Evolutionary conservation across 2,113 vertebrate genomes (phyloP).

Genomic region (Thalassoma bifasciatum): DNA sequence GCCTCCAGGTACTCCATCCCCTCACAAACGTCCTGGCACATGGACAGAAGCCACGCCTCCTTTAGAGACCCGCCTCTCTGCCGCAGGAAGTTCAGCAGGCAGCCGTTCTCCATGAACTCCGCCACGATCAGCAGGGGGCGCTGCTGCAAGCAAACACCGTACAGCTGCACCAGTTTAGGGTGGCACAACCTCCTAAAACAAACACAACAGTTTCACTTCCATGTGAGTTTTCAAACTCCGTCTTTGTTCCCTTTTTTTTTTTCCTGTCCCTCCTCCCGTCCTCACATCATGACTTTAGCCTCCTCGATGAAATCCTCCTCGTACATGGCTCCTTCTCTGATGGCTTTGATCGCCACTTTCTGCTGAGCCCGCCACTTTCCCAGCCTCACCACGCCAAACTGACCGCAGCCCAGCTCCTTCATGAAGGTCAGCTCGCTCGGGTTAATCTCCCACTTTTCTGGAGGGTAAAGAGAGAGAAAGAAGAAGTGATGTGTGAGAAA

Average conservation of each 20-base stretch:
- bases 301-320: slow-evolving; percentile 98
- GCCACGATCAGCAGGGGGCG: slow-evolving; percentile 87
- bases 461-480: background rate
- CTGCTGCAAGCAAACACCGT: slow-evolving; percentile 86
- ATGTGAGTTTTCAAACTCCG: background rate
- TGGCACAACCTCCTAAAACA: slow-evolving; percentile 87
- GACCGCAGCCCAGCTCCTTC: slow-evolving; percentile 93
- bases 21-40: slow-evolving; percentile 88
- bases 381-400: slow-evolving; percentile 91
- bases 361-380: slow-evolving; percentile 93
- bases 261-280: background rate
- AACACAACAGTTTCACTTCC: slow-evolving; percentile 3
- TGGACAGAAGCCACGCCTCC: slow-evolving; percentile 73
- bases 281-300: slow-evolving; percentile 97
- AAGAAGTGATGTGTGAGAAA: background rate
- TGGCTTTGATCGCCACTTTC: slow-evolving; percentile 96
- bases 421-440: slow-evolving; percentile 94
- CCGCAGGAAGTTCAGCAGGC: slow-evolving; percentile 85
- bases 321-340: slow-evolving; percentile 92
- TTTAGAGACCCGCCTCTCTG: slow-evolving; percentile 63
- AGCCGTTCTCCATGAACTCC: slow-evolving; percentile 91
- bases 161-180: slow-evolving; percentile 89
- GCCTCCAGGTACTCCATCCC: slow-evolving; percentile 90
- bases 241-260: too few relatives aligned
- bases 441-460: slow-evolving; percentile 83